These are phyloP conservation scores for Muricea muricata DNA, from an alignment of 92 coral and sea anemone species.

Conservation along the genomic window DNA sequence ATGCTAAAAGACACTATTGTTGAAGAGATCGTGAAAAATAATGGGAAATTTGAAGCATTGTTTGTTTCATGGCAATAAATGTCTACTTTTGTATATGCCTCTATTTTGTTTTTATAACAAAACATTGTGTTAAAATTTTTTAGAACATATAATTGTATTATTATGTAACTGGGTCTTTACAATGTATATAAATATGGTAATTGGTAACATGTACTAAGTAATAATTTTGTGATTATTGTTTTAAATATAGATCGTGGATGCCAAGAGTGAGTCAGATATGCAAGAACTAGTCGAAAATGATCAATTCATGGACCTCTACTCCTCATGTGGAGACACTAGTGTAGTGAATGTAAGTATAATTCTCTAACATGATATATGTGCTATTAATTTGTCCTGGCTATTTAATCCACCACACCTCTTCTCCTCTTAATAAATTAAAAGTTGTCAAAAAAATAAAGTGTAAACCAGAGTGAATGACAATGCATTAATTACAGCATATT, in stretches of 20 bases:
- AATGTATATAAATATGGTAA: neutral
- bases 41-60: too few relatives aligned
- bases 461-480: too few relatives aligned
- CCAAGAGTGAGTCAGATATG: conserved; percentile 16
- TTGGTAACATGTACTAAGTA: neutral
- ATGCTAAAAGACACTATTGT: neutral
- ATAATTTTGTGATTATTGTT: neutral
- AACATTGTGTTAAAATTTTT: too few relatives aligned
- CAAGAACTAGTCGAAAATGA: conserved; percentile 6
- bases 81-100: too few relatives aligned
- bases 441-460: too few relatives aligned
- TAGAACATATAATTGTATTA: too few relatives aligned
- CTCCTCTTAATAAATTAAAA: too few relatives aligned
- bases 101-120: too few relatives aligned
- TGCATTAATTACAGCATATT: too few relatives aligned
- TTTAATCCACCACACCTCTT: neutral
- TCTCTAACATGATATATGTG: neutral
- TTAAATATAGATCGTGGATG: neutral
- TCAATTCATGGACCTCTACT: conserved; percentile 4
- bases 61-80: too few relatives aligned
- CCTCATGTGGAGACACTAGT: conserved; percentile 28
- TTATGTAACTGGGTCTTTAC: too few relatives aligned
- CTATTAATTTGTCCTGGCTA: neutral
- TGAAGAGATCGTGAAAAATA: neutral
- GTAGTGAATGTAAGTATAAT: neutral